Evolutionary conservation across 2,888 invertebrate genomes (phyloP), one percentile per base, ranked within the genome.

Genomic region (Labia minor): DNA sequence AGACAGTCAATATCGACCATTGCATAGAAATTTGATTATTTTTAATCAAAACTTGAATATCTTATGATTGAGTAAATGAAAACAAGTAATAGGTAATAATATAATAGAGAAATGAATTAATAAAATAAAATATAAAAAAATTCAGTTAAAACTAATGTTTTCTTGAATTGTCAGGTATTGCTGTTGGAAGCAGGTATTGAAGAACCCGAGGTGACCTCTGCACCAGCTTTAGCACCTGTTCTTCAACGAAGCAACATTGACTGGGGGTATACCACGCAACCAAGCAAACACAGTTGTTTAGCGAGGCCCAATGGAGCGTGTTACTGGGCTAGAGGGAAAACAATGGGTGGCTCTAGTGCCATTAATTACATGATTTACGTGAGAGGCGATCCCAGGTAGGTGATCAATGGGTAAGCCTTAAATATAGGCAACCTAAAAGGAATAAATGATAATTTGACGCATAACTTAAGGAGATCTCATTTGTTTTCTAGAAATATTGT

Each of bases 191-290:
- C 86, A 0, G 87, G 70, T 1, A 66, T 66, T 10, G 86, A 87
- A 73, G 86, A 87, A 74, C 86, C 86, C 0, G 81, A 84, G 37
- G 81, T 85, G 0, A 83, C 86, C 0, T 85, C 83, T 61, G 84
- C 87, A 0, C 88, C 88, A 4, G 80, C 84, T 0, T 81, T 88
- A 14, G 84, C 87, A 0, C 82, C 86, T 8, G 78, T 76, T 71
- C 75, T 86, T 1, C 84, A 81, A 66, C 75, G 80, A 1, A 85
- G 86, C 19, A 85, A 80, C 72, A 83, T 88, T 26, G 88, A 89
- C 74, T 89, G 89, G 88, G 80, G 80, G 71, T 89, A 86, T 75
- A 77, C 82, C 65, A 87, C 88, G 0, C 85, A 86, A 73, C 85
- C 86, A 0, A 83, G 85, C 68, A 79, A 83, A 69, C 74, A 81